Conservation (phyloP, 2,888 invertebrate species). For the Callinectes sapidus region DNA sequence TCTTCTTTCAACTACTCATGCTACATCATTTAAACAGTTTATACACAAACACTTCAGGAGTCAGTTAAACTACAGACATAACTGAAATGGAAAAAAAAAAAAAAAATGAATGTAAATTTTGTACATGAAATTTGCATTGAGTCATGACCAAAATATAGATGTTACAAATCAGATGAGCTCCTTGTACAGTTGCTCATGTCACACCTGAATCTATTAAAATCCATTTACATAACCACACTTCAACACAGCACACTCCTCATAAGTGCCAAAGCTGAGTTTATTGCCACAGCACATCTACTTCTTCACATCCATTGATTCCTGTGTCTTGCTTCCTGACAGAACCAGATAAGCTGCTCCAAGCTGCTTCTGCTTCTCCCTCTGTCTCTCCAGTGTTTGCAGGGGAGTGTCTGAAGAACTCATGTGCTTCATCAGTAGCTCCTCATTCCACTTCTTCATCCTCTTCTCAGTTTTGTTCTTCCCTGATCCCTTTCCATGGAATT, state of each 20-base stretch:
- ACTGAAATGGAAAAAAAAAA: neutral
- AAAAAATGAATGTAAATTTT: neutral
- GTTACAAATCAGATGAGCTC: neutral
- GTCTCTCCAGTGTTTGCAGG: slow-evolving; percentile 92
- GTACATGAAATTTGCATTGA: neutral
- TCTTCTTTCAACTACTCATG: neutral
- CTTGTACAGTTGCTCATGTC: neutral
- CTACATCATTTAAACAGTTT: neutral
- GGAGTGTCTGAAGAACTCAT: slow-evolving; percentile 99
- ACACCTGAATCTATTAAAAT: neutral
- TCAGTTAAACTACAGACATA: neutral
- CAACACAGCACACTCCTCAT: neutral
- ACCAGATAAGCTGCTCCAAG: slow-evolving; percentile 75
- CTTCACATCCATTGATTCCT: slow-evolving; percentile 68
- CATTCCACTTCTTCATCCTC: slow-evolving; percentile 79
- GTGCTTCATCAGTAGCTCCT: slow-evolving; percentile 90
- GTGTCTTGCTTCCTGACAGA: slow-evolving; percentile 70
- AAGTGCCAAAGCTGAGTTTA: neutral
- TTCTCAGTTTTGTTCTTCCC: slow-evolving; percentile 99
- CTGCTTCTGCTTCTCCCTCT: slow-evolving; percentile 96
- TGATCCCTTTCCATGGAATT: slow-evolving; percentile 99
- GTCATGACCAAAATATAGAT: neutral
- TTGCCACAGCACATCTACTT: slow-evolving; percentile 47
- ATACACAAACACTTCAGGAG: neutral
- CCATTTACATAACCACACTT: neutral